These are phyloP conservation scores for Emydoidea blandingii DNA, from an alignment of 2,797 vertebrate species.

Conservation along the genomic window DNA sequence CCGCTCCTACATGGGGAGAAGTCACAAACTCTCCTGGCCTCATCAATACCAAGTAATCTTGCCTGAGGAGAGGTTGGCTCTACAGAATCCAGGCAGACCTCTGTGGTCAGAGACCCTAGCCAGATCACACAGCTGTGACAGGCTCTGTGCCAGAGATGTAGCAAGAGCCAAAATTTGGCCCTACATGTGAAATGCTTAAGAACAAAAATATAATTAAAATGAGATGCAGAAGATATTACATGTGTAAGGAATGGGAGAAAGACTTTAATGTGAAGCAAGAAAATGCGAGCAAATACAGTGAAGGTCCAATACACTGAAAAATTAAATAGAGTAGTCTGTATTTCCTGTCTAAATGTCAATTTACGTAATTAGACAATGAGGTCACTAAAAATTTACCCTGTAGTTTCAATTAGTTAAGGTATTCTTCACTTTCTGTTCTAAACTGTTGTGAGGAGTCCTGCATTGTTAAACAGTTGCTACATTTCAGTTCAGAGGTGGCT, in stretches of 20 bases:
- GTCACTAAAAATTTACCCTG: constrained; percentile 41
- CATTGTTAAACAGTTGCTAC: constrained; percentile 12
- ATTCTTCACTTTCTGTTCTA: constrained; percentile 32
- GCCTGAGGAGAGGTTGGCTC: background rate
- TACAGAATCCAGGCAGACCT: background rate
- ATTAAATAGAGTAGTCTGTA: background rate
- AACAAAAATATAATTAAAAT: background rate
- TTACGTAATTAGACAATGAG: background rate
- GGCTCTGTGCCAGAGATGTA: background rate
- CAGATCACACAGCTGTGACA: background rate
- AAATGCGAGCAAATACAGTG: background rate
- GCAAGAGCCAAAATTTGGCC: background rate
- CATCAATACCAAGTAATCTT: background rate
- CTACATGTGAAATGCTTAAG: constrained; percentile 6
- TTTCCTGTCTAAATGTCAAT: background rate
- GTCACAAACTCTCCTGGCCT: background rate
- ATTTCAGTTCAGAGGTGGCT: constrained; percentile 34
- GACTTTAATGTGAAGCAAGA: background rate
- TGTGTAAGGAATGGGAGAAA: background rate
- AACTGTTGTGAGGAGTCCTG: background rate
- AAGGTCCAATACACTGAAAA: background rate
- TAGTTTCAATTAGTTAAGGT: background rate
- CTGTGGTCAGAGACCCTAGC: background rate
- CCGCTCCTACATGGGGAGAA: background rate
- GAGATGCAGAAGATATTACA: background rate